phyloP scores from a whole-genome alignment of 2,797 vertebrate genomes.

The Ctenopoma multispine region DNA sequence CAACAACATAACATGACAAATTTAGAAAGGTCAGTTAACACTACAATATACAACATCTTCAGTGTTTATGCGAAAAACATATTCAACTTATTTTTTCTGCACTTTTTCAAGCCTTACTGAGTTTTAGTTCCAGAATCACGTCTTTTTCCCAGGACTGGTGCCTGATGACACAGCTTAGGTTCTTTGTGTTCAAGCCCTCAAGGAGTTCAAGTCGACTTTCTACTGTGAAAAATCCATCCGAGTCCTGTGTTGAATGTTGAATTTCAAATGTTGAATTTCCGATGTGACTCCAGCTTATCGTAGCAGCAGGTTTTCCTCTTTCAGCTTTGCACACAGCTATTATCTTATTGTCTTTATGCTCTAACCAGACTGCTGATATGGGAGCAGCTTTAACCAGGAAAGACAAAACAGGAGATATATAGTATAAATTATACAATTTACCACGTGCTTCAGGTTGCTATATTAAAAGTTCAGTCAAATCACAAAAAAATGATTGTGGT shows the following conservation, averaged over 20 bases:
- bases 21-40: too few species aligned
- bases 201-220: conserved; percentile 59
- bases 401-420: not conserved
- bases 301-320: conserved; percentile 68
- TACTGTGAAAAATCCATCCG: conserved; percentile 49
- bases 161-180: conserved; percentile 63
- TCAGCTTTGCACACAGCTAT: conserved; percentile 76
- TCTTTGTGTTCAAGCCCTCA: not conserved
- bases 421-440: not conserved
- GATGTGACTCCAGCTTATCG: conserved; percentile 66
- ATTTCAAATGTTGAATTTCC: conserved; percentile 13
- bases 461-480: not conserved
- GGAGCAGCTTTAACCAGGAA: conserved; percentile 59
- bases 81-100: not conserved
- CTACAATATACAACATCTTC: too few species aligned
- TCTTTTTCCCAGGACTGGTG: conserved; percentile 47
- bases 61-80: not conserved
- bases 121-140: not conserved
- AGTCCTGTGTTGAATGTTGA: rapidly evolving
- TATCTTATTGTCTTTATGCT: not conserved
- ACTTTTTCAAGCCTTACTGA: conserved; percentile 25
- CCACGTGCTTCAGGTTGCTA: rapidly evolving
- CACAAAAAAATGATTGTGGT: not conserved
- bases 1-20: not conserved
- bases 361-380: conserved; percentile 15